phyloP scores from a whole-genome alignment of 2,113 vertebrate species.

The Ahaetulla prasina region DNA sequence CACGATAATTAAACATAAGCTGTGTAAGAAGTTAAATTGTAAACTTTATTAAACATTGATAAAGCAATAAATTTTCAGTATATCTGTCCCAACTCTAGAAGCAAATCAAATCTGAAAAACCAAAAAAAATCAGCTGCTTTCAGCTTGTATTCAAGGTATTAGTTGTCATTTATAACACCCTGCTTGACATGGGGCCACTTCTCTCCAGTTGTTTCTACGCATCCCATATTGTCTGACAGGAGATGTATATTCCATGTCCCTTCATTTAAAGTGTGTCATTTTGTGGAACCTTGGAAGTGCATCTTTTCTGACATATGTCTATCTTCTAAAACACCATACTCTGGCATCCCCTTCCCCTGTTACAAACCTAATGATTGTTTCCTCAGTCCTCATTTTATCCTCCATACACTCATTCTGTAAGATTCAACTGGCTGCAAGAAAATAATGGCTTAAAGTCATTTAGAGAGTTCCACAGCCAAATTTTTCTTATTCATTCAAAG shows the following conservation, averaged over 20 bases:
- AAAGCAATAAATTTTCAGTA: background rate
- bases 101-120: background rate
- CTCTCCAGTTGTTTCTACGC: background rate
- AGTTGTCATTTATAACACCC: background rate
- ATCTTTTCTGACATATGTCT: background rate
- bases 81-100: background rate
- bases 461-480: background rate
- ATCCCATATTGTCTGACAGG: background rate
- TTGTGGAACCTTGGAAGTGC: background rate
- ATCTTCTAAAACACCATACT: background rate
- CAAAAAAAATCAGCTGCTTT: background rate
- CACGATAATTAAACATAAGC: background rate
- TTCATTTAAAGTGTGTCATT: background rate
- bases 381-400: background rate
- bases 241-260: background rate
- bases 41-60: background rate
- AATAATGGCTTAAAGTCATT: background rate
- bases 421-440: background rate
- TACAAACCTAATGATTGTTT: background rate
- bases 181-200: background rate
- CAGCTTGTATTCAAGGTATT: background rate
- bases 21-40: background rate
- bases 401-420: background rate
- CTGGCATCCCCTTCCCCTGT: background rate
- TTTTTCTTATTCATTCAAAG: background rate